phyloP scores from a whole-genome alignment of 2,797 vertebrate species.

The Hydrophis major region DNA sequence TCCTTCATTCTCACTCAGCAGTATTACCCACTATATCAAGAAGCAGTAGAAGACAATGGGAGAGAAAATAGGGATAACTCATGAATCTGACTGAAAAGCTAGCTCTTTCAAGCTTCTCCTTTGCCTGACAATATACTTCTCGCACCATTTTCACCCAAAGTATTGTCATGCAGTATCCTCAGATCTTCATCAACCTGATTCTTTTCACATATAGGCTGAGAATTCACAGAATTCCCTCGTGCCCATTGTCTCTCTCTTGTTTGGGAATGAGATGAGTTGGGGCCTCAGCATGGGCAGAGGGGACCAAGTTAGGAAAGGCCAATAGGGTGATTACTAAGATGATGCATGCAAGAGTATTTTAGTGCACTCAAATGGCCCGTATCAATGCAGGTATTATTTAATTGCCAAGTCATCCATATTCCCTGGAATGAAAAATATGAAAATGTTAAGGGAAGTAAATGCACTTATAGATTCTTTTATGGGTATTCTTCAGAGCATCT shows the following conservation, averaged over 20 bases:
- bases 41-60: background rate
- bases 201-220: background rate
- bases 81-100: background rate
- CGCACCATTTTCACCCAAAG: background rate
- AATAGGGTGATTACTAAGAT: background rate
- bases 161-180: background rate
- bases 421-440: background rate
- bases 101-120: background rate
- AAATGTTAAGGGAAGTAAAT: conserved; percentile 6
- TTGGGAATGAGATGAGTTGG: background rate
- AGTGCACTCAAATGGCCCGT: background rate
- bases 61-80: background rate
- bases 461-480: conserved; percentile 12
- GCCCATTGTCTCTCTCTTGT: background rate
- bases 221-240: background rate
- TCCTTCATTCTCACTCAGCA: background rate
- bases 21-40: background rate
- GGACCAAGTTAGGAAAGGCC: background rate
- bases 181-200: background rate
- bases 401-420: background rate
- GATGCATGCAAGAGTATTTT: background rate
- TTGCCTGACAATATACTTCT: background rate
- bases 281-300: background rate
- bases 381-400: background rate
- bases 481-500: conserved; percentile 23